Evolutionary conservation across 2,888 invertebrate species (phyloP), one percentile per base, ranked within the genome.

Genomic region (Eledona agricola): DNA sequence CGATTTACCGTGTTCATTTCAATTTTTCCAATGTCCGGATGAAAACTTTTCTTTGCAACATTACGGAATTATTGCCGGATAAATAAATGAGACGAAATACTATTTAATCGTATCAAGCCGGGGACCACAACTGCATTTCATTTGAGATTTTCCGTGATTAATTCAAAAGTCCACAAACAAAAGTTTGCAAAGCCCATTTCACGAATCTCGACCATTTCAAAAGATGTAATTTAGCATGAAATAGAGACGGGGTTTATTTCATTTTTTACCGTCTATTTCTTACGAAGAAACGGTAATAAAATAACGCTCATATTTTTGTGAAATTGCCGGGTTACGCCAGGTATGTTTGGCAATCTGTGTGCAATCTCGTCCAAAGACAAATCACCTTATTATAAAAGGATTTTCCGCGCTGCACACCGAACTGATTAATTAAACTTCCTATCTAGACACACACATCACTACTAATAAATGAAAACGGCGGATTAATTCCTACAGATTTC

Each of bases 141-240:
- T 40, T 50, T 40, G 16, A 25, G 20, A 42, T 34, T 37, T 16
- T 43, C 26, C 6, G 12, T 28, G 42, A 43, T 38, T 53, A 53
- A 53, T 53, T 53, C 40, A 32, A 38, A 40, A 42, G 22, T 51
- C 11, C 25, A 29, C 49, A 50, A 50, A 50, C 49, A 32, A 51
- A 51, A 42, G 35, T 45, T 50, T 45, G 35, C 43, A 28, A 29
- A 35, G 34, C 26, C 35, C 32, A 32, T 40, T 50, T 50, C 22
- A 34, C 34, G 47, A 50, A 40, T 42, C 42, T 13, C 32, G 20
- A 32, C 34, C 50, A 37, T 47, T 25, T 47, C 37, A 37, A 40
- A 50, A 40, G 42, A 31, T 34, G 50, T 35, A 43, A 51, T 51
- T 51, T 43, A 35, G 35, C 43, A 43, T 51, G 51, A 51, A 51